Evolutionary conservation across 2,113 vertebrate species (phyloP).

Genomic region (Chamaea fasciata): DNA sequence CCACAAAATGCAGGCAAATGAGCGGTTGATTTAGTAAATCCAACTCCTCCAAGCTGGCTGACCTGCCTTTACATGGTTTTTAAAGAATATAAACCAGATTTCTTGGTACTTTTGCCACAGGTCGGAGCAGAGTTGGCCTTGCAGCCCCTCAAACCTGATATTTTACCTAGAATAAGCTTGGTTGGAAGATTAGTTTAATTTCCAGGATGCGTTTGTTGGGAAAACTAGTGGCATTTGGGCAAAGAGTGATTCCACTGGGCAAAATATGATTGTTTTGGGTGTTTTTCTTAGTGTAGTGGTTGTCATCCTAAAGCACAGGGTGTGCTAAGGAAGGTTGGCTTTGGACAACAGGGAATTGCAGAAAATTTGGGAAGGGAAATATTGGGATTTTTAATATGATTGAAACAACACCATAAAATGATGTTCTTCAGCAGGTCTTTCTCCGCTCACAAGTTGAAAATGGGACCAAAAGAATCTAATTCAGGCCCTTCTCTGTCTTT

Average conservation of each 20-base stretch:
- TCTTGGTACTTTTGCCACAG: background rate
- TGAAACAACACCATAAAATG: background rate
- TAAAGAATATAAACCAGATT: background rate
- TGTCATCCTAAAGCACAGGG: background rate
- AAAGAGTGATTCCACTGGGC: background rate
- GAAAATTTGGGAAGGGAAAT: background rate
- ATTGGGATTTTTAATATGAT: background rate
- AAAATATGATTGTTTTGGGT: background rate
- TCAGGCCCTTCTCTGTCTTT: background rate
- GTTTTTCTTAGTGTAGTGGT: background rate
- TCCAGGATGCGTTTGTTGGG: background rate
- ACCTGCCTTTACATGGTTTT: background rate
- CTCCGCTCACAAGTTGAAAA: background rate
- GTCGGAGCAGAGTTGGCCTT: background rate
- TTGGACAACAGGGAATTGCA: background rate
- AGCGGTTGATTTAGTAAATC: background rate
- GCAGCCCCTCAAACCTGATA: background rate
- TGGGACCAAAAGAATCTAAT: background rate
- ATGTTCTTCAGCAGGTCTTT: background rate
- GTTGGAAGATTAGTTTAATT: background rate
- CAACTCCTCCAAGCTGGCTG: background rate
- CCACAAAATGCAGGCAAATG: background rate
- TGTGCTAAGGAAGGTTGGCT: background rate
- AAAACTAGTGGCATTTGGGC: background rate
- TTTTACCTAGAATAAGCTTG: background rate